Conservation (phyloP, 2,797 vertebrate species). For the Tangara arthus region DNA sequence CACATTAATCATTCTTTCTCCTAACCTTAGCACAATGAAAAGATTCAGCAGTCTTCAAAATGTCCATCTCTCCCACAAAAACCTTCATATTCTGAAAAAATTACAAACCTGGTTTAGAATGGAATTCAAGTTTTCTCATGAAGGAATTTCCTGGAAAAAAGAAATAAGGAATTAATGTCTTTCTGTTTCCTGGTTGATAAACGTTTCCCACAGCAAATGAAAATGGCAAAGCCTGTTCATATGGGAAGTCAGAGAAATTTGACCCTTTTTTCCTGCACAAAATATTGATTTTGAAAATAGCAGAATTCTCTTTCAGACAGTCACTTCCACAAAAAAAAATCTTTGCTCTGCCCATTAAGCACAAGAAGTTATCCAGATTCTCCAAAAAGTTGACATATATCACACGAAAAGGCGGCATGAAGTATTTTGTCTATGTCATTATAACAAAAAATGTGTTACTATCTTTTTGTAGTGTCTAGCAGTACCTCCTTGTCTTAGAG, state of each 20-base stretch:
- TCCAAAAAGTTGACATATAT: neutral
- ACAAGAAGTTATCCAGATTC: neutral
- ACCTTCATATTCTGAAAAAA: neutral
- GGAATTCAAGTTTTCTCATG: neutral
- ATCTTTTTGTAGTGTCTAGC: neutral
- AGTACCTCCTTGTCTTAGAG: neutral
- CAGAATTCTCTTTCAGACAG: neutral
- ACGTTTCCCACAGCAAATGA: neutral
- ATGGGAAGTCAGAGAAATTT: neutral
- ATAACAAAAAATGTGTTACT: neutral
- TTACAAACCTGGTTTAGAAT: neutral
- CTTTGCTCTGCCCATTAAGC: neutral
- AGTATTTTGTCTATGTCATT: neutral
- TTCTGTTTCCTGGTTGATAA: neutral
- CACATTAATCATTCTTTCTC: neutral
- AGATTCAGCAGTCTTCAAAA: neutral
- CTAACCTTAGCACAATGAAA: neutral
- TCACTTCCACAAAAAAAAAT: neutral
- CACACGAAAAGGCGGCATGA: neutral
- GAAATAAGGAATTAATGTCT: neutral
- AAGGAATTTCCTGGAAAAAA: neutral
- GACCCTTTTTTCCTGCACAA: neutral
- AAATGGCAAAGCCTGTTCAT: neutral
- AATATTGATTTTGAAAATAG: neutral
- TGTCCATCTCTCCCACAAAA: neutral